These are phyloP conservation scores for Copsychus sechellarum DNA, from an alignment of 2,113 vertebrate genomes.

Conservation along the genomic window DNA sequence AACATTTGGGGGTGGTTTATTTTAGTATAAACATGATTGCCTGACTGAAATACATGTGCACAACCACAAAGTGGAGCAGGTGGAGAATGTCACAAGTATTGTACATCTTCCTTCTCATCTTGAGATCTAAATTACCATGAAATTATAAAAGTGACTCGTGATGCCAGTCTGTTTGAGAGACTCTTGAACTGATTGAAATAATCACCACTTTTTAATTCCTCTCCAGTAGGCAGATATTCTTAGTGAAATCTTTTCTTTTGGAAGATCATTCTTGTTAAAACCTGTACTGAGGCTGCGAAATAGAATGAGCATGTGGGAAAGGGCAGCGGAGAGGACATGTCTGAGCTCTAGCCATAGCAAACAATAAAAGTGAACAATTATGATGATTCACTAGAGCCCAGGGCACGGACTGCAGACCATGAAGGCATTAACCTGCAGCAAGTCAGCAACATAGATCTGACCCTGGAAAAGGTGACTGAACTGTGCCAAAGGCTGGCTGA, in stretches of 20 bases:
- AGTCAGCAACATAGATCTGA: background rate
- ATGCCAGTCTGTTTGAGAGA: slow-evolving; percentile 48
- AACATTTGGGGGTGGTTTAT: slow-evolving; percentile 12
- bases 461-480: background rate
- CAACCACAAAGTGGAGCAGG: slow-evolving; percentile 14
- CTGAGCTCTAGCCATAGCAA: background rate
- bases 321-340: background rate
- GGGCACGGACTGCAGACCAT: background rate
- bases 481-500: background rate
- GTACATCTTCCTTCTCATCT: slow-evolving; percentile 26
- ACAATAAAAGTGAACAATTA: background rate
- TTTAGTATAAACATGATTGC: slow-evolving; percentile 42
- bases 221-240: background rate
- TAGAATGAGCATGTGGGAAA: background rate
- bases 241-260: background rate
- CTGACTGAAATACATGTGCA: background rate
- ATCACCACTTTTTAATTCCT: slow-evolving; percentile 38
- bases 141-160: slow-evolving; percentile 49
- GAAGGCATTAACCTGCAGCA: background rate
- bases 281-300: background rate
- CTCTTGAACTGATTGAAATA: slow-evolving; percentile 68
- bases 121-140: slow-evolving; percentile 35
- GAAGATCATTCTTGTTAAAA: slow-evolving; percentile 22
- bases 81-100: slow-evolving; percentile 38
- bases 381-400: background rate